These are phyloP conservation scores for Dasysyrphus albostriatus DNA, from an alignment of 2,888 invertebrate species.

Conservation along the genomic window DNA sequence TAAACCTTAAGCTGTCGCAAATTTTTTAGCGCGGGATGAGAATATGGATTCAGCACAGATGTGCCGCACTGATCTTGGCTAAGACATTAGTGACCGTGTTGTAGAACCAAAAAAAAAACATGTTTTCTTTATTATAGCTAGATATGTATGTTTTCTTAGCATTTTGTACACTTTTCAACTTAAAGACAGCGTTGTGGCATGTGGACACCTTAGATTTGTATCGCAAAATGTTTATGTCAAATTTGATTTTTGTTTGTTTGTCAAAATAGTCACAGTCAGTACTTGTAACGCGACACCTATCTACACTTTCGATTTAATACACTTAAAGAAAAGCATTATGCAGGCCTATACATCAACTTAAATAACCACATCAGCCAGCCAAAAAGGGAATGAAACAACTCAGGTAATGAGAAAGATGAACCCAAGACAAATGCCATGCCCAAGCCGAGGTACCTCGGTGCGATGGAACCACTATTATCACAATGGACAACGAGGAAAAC, in stretches of 20 bases:
- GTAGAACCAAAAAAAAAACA: constrained; percentile 42
- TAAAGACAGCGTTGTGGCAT: constrained; percentile 39
- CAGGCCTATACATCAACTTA: no score
- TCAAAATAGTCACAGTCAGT: constrained; percentile 43
- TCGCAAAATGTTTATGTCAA: constrained; percentile 71
- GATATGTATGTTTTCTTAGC: not conserved
- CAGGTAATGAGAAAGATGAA: no score
- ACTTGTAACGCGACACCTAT: not conserved
- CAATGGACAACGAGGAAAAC: no score
- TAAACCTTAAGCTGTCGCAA: constrained; percentile 67
- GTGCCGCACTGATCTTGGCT: constrained; percentile 51
- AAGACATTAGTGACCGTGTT: constrained; percentile 49
- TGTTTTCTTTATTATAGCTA: constrained; percentile 29
- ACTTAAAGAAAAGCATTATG: not conserved
- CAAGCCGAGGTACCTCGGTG: no score
- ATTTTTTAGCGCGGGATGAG: constrained; percentile 59
- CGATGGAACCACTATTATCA: no score
- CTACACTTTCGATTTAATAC: constrained; percentile 46
- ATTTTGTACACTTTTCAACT: constrained; percentile 32
- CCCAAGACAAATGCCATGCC: no score
- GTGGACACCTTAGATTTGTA: constrained; percentile 62
- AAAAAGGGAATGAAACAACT: no score
- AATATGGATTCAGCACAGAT: constrained; percentile 58
- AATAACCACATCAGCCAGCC: no score
- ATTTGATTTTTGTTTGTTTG: constrained; percentile 41